Evolutionary conservation across 2,113 vertebrate species (phyloP).

Genomic region (Micronycteris hirsuta): DNA sequence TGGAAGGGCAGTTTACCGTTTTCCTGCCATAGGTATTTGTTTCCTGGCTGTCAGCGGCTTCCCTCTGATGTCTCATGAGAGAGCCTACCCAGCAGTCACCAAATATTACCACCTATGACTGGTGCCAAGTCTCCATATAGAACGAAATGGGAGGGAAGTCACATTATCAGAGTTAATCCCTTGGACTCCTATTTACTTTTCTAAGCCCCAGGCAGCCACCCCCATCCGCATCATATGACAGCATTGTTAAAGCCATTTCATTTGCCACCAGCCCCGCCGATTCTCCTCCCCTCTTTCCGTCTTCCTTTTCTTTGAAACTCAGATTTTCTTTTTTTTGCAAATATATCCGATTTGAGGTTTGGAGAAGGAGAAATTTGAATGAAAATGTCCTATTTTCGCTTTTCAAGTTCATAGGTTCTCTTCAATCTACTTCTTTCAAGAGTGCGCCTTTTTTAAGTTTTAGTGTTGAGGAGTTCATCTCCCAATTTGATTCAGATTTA

Average conservation of each 20-base stretch:
- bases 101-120: not conserved
- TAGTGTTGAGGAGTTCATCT: not conserved
- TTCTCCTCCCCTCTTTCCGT: not conserved
- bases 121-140: not conserved
- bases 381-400: not conserved
- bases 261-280: not conserved
- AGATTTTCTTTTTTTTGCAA: not conserved
- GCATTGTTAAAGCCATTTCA: not conserved
- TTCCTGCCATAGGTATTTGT: not conserved
- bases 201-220: not conserved
- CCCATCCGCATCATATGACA: not conserved
- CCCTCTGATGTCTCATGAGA: not conserved
- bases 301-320: not conserved
- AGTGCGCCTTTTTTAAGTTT: not conserved
- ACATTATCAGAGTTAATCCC: constrained; percentile 17
- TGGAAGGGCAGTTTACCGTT: not conserved
- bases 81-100: not conserved
- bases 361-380: not conserved
- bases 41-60: not conserved
- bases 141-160: not conserved
- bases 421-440: not conserved
- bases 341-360: not conserved
- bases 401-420: not conserved
- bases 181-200: not conserved
- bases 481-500: not conserved